Base-by-base conservation (phyloP, 2,113 vertebrate genomes). In the Daphoenositta chrysoptera region DNA sequence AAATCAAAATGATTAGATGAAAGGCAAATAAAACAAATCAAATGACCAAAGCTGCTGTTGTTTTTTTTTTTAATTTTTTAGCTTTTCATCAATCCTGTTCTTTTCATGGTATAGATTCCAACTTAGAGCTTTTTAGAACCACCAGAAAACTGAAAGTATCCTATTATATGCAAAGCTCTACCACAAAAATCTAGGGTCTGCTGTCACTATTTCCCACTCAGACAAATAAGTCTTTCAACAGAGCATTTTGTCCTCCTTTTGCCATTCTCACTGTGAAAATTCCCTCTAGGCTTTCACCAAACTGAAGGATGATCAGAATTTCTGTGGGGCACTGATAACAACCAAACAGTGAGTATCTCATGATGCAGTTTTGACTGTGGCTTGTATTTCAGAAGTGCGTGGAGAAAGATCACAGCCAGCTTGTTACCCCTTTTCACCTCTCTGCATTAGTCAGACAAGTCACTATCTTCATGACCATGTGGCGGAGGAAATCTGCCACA, bases 41-140 rank as follows among this genome's bases (percentile, higher is more conserved):
- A 91, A 89, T 30, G 0, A 78, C 10, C 12, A 54, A 78, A 87
- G 27, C 7, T 13, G 2, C 17, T 60, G 15, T 5, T 60, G 15
- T 5, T 20, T n/a, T n/a, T 12, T 2, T 12, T 2, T 3, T 5
- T 4, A 3, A 26, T 44, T 26, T 6, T 17, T 56, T 4, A 8
- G 5, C 1, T 65, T 63, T 80, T 44, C 6, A 42, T 65, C 13
- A n/a, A 0, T 11, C 4, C 4, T 60, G 26, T 58, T 56, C 7
- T 76, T 80, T 80, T 77, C 45, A 56, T 23, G 30, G 4, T 28
- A 35, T 31, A 60, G 13, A 70, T 78, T 90, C 13, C 30, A 42
- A 66, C 7, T 24, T 22, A 31, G 10, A 70, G 31, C 12, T 79
- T 82, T 75, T 51, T 14, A 87, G 51, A 91, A 39, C 8, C 13